Evolutionary conservation across 2,797 vertebrate genomes (phyloP).

Genomic region (Iguana delicatissima): DNA sequence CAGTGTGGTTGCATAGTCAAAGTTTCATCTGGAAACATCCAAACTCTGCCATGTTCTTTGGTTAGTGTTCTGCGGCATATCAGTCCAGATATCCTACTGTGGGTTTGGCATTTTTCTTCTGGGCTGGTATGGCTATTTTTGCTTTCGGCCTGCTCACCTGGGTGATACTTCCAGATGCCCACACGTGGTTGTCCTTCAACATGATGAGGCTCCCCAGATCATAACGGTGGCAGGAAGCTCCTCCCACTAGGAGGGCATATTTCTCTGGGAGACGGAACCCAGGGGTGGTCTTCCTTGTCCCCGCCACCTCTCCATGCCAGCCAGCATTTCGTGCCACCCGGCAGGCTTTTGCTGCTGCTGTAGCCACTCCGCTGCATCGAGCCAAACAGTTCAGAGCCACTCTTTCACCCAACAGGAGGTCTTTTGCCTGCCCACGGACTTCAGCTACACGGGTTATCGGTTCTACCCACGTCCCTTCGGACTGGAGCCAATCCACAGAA

Average conservation of each 20-base stretch:
- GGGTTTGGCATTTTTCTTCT: background rate
- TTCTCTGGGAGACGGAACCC: conserved; percentile 91
- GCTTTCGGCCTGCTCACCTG: conserved; percentile 72
- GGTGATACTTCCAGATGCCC: conserved; percentile 84
- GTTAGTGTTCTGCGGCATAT: background rate
- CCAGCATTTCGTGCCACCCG: conserved; percentile 51
- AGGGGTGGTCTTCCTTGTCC: conserved; percentile 89
- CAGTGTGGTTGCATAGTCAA: background rate
- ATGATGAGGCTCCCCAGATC: conserved; percentile 87
- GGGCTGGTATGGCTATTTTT: background rate
- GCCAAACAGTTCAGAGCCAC: conserved; percentile 87
- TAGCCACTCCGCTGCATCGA: conserved; percentile 87
- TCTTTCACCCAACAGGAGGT: conserved; percentile 85
- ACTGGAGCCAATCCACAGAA: conserved; percentile 83
- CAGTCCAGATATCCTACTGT: background rate
- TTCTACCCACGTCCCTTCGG: conserved; percentile 76
- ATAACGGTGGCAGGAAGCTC: conserved; percentile 83
- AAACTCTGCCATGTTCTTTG: too few species aligned
- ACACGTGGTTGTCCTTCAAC: conserved; percentile 90
- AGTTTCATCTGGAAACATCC: background rate
- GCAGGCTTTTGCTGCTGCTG: conserved; percentile 74
- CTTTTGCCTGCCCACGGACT: conserved; percentile 81
- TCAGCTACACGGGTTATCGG: conserved; percentile 80
- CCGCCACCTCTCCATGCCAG: conserved; percentile 85
- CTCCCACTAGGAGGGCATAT: conserved; percentile 86